Base-by-base conservation (phyloP, 1,140 invertebrate genomes). In the Leptonema lineaticorne region DNA sequence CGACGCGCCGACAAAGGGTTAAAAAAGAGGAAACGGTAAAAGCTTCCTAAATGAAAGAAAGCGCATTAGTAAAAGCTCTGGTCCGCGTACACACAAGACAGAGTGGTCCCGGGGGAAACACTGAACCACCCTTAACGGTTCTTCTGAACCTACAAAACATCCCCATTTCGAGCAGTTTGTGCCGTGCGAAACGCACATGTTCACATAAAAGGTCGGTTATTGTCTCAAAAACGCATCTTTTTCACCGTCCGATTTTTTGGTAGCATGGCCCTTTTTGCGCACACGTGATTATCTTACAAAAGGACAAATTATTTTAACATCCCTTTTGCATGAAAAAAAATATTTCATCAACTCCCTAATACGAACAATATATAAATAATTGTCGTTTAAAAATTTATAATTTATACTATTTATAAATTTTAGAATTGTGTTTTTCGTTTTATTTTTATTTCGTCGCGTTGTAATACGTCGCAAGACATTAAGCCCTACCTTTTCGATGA, bases 131-230 rank as follows among this genome's bases (percentile, higher is more conserved):
- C 27, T 16, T 28, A 9, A 5, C 46, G n/a, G n/a, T n/a, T n/a
- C n/a, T n/a, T n/a, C n/a, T n/a, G n/a, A n/a, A n/a, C n/a, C n/a
- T n/a, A n/a, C n/a, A n/a, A n/a, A n/a, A n/a, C n/a, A n/a, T n/a
- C n/a, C n/a, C n/a, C n/a, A n/a, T n/a, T n/a, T n/a, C n/a, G n/a
- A n/a, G n/a, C 29, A 59, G 18, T 30, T 18, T n/a, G n/a, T 26
- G 20, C 37, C 24, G 14, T 53, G 29, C 63, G 18, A 28, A 8
- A 27, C 46, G 37, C 56, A 67, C 53, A 67, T 59, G 56, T 58
- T 58, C 62, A 33, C 62, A 64, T 50, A 64, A 64, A 63, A 64
- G 62, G 62, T 45, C 33, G 50, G 45, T 62, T 64, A 53, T 64
- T 64, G 62, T 50, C 33, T 41, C 26, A 30, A 64, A 64, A 64